Conservation (phyloP, 2,888 invertebrate species). For the Apamea sordens region DNA sequence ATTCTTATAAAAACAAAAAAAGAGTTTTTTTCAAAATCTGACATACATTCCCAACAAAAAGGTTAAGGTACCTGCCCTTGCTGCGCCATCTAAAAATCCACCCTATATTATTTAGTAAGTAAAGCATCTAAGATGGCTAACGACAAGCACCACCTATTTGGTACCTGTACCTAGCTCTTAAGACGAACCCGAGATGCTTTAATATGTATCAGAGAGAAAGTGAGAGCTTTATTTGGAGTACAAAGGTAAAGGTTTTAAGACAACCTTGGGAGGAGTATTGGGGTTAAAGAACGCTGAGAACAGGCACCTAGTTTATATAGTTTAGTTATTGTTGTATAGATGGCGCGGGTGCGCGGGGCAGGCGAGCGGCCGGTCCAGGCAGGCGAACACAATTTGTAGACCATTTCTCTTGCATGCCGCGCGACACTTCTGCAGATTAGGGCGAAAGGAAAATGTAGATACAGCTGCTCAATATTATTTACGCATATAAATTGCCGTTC, state of each 20-base stretch:
- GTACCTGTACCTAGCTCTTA: slow-evolving; percentile 22
- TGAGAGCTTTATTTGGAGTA: slow-evolving; percentile 36
- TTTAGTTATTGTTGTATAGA: slow-evolving; percentile 63
- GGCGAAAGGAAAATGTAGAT: slow-evolving; percentile 76
- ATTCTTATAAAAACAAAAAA: neutral
- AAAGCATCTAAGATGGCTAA: slow-evolving; percentile 1
- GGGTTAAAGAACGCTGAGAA: slow-evolving; percentile 51
- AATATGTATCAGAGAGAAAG: slow-evolving; percentile 45
- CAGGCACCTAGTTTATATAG: slow-evolving; percentile 54
- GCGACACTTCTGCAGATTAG: slow-evolving; percentile 82
- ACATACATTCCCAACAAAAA: neutral
- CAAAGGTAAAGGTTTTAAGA: slow-evolving; percentile 40
- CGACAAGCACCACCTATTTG: slow-evolving; percentile 27
- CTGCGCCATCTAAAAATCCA: neutral
- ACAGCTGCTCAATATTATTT: slow-evolving; percentile 63
- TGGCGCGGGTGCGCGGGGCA: slow-evolving; percentile 67
- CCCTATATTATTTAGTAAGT: slow-evolving; percentile 21
- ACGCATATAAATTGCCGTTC: slow-evolving; percentile 39
- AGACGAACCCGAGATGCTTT: slow-evolving; percentile 14
- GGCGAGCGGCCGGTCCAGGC: slow-evolving; percentile 73
- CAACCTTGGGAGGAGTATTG: slow-evolving; percentile 51
- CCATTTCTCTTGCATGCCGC: slow-evolving; percentile 83
- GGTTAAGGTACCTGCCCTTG: neutral
- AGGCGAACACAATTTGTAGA: slow-evolving; percentile 85
- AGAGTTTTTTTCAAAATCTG: neutral